Evolutionary conservation across 2,888 invertebrate species (phyloP), one percentile per base, ranked within the genome.

Genomic region (Rapana venosa): DNA sequence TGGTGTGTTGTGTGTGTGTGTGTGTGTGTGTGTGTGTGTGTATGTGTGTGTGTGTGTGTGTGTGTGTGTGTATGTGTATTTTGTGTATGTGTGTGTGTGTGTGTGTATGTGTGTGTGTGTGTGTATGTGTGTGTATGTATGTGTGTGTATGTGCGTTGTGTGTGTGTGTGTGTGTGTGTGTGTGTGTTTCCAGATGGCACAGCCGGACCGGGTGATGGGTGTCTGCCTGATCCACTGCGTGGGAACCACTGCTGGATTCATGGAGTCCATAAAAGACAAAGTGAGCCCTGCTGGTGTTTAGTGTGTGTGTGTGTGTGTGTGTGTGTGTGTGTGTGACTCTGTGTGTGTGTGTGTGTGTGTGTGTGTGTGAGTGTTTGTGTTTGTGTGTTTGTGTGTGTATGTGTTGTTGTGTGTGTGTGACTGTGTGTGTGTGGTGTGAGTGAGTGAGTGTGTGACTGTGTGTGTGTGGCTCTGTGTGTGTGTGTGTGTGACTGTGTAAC

Each of bases 191-290:
- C 93, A 97, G 91, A 97, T 98, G 95, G 97, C 97, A 32, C 97
- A 98, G 96, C 98, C 98, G 0, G 97, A 97, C 35, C 97, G 98
- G 83, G 97, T 97, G 86, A 97, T 98, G 92, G 98, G 98, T 58
- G 97, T 98, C 77, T 97, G 98, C 94, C 97, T 98, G 92, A 98
- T 98, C 94, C 98, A 98, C 97, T 98, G 98, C 96, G 98, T 98
- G 0, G 98, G 97, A 47, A 98, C 98, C 87, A 98, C 98, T 15
- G 98, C 98, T 5, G 98, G 98, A 6, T 98, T 98, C 90, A 97
- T 98, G 94, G 98, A 98, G 95, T 98, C 98, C 93, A 97, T 98
- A 96, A 97, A 98, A 96, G 98, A 97, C 95, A 97, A 98, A 97
- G 97, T 83, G 17, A 83, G 81, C 15, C 13, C 2, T 74, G 26